Evolutionary conservation across 2,797 vertebrate species (phyloP).

Genomic region (Hoplostethus atlanticus): DNA sequence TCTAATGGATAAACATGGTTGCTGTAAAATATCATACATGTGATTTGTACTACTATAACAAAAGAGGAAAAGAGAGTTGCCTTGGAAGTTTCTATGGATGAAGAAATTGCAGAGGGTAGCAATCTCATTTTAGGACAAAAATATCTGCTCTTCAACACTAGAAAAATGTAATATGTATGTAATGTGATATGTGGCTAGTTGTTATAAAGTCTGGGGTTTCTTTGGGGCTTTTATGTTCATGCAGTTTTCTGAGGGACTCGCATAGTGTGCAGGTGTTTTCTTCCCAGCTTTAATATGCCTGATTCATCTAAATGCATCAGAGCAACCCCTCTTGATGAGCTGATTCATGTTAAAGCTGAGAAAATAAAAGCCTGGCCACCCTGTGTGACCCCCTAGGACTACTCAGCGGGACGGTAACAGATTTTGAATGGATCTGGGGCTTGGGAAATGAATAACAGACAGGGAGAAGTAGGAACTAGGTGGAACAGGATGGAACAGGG

Average conservation of each 20-base stretch:
- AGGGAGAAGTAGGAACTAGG: slow-evolving; percentile 27
- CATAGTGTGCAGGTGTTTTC: slow-evolving; percentile 3
- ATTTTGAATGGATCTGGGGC: slow-evolving; percentile 25
- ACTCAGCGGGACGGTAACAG: slow-evolving; percentile 28
- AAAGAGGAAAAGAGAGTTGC: slow-evolving; percentile 36
- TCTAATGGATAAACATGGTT: slow-evolving; percentile 35
- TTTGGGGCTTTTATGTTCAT: slow-evolving; percentile 1
- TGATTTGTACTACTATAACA: slow-evolving; percentile 53
- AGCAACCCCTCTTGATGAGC: slow-evolving; percentile 6
- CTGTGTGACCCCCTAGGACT: slow-evolving; percentile 8
- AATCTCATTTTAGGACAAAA: slow-evolving; percentile 11
- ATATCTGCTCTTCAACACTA: not conserved
- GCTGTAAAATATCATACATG: slow-evolving; percentile 45
- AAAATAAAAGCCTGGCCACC: slow-evolving; percentile 45
- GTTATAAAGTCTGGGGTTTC: slow-evolving; percentile 18
- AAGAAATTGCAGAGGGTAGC: not conserved
- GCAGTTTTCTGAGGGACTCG: not conserved
- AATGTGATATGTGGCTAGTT: slow-evolving; percentile 3
- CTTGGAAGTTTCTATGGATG: slow-evolving; percentile 5
- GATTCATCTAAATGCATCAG: slow-evolving; percentile 32
- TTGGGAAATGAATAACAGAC: slow-evolving; percentile 31
- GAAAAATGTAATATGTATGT: not conserved
- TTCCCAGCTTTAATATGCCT: slow-evolving; percentile 16
- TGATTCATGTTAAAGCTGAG: slow-evolving; percentile 47
- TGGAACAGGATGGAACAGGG: slow-evolving; percentile 34